Percentiles rank a stretch among this genome's conserved stretches.
phyloP scores from a whole-genome alignment of 2,113 vertebrate genomes.

The Tonatia bakeri region DNA sequence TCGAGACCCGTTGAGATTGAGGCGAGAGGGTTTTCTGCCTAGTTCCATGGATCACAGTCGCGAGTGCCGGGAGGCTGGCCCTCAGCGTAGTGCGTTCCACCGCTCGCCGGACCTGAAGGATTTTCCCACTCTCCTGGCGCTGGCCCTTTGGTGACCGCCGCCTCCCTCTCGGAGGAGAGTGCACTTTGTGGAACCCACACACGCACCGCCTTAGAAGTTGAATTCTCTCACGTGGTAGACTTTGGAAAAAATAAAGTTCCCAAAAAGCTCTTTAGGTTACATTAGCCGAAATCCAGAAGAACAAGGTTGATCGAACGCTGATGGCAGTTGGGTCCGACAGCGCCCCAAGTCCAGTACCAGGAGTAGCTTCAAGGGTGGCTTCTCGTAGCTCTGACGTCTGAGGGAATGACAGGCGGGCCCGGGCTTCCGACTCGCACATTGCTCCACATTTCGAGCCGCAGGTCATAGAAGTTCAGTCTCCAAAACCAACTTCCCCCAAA shows the following conservation, averaged over 20 bases:
- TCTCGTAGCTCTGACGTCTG: not conserved
- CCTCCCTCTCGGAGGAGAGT: rapidly evolving
- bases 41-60: not conserved
- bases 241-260: not conserved
- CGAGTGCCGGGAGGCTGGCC: not conserved
- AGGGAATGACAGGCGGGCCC: not conserved
- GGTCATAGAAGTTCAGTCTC: not conserved
- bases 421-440: not conserved
- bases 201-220: rapidly evolving
- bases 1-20: not conserved
- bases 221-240: not conserved
- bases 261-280: not conserved
- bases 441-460: not conserved
- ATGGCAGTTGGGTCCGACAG: not conserved
- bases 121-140: not conserved
- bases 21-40: not conserved
- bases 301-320: not conserved
- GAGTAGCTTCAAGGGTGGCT: not conserved
- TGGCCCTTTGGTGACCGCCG: rapidly evolving
- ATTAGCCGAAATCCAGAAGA: not conserved
- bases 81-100: not conserved
- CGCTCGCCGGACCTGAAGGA: not conserved
- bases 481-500: not conserved
- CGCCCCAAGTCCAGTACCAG: not conserved
- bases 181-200: rapidly evolving